phyloP scores from a whole-genome alignment of 2,888 invertebrate genomes.

The Microplitis deprimator region DNA sequence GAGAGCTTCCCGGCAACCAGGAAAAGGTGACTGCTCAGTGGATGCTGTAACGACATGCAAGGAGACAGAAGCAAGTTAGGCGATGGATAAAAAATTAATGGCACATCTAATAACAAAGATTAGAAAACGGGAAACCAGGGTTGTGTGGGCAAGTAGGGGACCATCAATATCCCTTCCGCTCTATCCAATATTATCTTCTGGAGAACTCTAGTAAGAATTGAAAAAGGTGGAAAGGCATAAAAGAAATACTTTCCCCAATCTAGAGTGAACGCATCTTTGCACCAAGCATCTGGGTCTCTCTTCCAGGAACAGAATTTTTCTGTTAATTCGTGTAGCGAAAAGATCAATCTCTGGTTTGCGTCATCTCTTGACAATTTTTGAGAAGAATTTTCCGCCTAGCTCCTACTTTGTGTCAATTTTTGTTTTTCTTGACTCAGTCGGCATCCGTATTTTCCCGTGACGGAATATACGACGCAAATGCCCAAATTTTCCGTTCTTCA shows the following conservation, averaged over 20 bases:
- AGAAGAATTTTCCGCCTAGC: background rate
- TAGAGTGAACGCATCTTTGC: background rate
- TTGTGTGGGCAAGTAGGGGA: constrained; percentile 54
- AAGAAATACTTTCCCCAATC: background rate
- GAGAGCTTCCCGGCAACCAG: constrained; percentile 50
- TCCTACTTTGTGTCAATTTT: background rate
- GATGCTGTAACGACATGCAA: constrained; percentile 48
- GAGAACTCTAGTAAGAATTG: constrained; percentile 48
- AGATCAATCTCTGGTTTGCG: constrained; percentile 50
- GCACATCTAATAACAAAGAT: constrained; percentile 26
- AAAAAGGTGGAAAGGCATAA: constrained; percentile 8
- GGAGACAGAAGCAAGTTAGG: constrained; percentile 46
- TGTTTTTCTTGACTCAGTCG: background rate
- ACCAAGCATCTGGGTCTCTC: background rate
- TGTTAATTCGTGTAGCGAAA: constrained; percentile 52
- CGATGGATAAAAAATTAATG: constrained; percentile 47
- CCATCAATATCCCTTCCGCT: constrained; percentile 56
- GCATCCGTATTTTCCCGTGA: constrained; percentile 4
- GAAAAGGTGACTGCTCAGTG: constrained; percentile 48
- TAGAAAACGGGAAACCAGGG: constrained; percentile 57
- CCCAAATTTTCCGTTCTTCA: background rate
- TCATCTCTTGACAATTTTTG: background rate
- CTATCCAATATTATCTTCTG: constrained; percentile 54
- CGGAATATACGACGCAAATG: background rate
- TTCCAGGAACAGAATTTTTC: background rate